Evolutionary conservation across 2,113 vertebrate species (phyloP).

Genomic region (Morone saxatilis): DNA sequence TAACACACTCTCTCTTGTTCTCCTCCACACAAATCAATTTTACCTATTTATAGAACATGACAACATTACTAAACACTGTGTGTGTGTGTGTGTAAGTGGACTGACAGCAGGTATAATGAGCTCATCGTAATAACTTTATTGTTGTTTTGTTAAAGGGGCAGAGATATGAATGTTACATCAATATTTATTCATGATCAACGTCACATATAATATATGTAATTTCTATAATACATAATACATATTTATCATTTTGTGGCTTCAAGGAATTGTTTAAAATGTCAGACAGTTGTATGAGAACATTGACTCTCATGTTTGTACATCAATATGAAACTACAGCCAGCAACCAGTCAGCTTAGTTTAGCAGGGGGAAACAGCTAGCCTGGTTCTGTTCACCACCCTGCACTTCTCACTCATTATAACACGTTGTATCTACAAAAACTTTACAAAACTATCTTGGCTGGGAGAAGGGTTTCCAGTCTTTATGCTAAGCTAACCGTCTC

Average conservation of each 20-base stretch:
- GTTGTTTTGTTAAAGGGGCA: neutral
- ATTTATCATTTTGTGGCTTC: neutral
- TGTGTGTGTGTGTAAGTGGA: slow-evolving; percentile 21
- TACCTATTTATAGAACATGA: slow-evolving; percentile 74
- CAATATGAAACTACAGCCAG: neutral
- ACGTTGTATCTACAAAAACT: no score
- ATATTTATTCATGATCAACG: slow-evolving; percentile 26
- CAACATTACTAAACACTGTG: slow-evolving; percentile 58
- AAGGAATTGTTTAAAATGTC: neutral
- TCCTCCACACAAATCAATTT: slow-evolving; percentile 72
- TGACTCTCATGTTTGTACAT: neutral
- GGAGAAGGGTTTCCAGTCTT: neutral
- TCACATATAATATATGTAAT: neutral
- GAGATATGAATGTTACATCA: slow-evolving; percentile 40
- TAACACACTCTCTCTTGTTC: slow-evolving; percentile 48
- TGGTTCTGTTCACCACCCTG: neutral
- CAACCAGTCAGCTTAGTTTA: neutral
- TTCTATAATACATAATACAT: no score
- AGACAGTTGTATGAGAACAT: no score
- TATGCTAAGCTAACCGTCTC: neutral
- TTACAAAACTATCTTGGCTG: neutral
- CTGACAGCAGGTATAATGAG: slow-evolving; percentile 50
- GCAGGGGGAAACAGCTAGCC: neutral
- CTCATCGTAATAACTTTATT: slow-evolving; percentile 33
- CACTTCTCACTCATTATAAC: neutral